Conservation (phyloP, 2,113 vertebrate species). For the Pristiophorus japonicus region DNA sequence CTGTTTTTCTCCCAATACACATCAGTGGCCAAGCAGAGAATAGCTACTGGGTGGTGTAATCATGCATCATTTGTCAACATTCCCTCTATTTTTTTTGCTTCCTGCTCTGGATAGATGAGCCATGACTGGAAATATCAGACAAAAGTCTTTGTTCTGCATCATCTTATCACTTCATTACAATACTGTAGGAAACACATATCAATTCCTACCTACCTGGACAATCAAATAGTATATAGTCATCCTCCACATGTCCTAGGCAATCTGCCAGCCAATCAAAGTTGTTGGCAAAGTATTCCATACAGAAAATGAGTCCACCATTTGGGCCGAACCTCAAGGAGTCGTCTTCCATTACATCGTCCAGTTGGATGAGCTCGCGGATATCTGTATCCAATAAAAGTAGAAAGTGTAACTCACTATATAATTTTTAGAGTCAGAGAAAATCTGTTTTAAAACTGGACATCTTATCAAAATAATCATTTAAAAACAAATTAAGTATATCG, state of each 20-base stretch:
- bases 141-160: neutral
- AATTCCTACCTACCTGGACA: constrained; percentile 74
- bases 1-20: too few species aligned
- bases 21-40: too few species aligned
- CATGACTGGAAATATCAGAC: neutral
- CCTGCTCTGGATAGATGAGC: neutral
- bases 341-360: constrained; percentile 96
- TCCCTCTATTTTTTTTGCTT: neutral
- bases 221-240: constrained; percentile 93
- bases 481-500: neutral
- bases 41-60: neutral
- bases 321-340: constrained; percentile 78
- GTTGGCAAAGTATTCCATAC: constrained; percentile 95
- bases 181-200: neutral
- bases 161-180: neutral
- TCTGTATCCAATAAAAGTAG: constrained; percentile 55
- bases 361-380: constrained; percentile 88
- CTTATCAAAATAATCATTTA: neutral
- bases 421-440: too few species aligned
- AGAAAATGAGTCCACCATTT: constrained; percentile 91
- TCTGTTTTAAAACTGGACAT: neutral
- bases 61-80: neutral
- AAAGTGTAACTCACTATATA: neutral
- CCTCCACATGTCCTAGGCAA: constrained; percentile 82
- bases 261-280: constrained; percentile 91